Evolutionary conservation across 2,113 vertebrate species (phyloP).

Genomic region (Anser brachyrhynchus): DNA sequence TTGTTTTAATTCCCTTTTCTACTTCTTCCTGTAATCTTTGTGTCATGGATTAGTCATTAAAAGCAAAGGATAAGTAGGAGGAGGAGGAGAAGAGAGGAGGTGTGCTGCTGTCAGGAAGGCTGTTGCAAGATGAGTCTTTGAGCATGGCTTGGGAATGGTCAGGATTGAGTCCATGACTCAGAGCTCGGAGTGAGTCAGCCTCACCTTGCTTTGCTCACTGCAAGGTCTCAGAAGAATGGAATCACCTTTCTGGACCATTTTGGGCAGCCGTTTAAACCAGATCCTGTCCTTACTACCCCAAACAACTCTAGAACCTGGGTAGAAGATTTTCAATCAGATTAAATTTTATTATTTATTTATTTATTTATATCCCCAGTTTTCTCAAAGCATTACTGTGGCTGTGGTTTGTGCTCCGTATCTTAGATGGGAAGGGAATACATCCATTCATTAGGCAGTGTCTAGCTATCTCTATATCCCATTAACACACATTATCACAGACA

Average conservation of each 20-base stretch:
- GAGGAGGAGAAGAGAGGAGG: background rate
- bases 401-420: background rate
- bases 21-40: background rate
- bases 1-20: background rate
- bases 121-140: background rate
- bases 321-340: background rate
- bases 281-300: background rate
- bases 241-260: background rate
- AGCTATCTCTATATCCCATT: background rate
- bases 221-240: background rate
- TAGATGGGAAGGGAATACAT: background rate
- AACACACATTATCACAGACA: background rate
- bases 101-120: background rate
- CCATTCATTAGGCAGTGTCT: background rate
- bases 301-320: background rate
- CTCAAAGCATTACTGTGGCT: background rate
- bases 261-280: background rate
- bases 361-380: background rate
- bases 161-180: background rate
- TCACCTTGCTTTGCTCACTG: background rate
- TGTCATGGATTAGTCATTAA: conserved; percentile 14
- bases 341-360: background rate
- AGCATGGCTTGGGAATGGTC: background rate
- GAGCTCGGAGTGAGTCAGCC: conserved; percentile 21
- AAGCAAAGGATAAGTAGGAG: background rate